Conservation (phyloP, 2,797 vertebrate genomes). For the Rousettus madagascariensis region DNA sequence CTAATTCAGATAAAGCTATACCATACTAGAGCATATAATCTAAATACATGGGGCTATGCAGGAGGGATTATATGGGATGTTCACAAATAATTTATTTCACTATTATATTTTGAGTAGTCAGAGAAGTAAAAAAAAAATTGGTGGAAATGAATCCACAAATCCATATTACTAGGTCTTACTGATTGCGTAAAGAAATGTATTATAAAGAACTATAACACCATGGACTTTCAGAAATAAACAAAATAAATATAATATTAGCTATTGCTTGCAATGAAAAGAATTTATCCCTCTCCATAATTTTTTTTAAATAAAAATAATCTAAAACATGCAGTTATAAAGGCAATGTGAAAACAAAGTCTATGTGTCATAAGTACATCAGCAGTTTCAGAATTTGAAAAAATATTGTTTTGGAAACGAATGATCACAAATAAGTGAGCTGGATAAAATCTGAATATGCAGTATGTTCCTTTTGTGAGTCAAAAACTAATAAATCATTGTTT, state of each 20-base stretch:
- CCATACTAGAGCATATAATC: background rate
- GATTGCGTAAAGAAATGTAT: background rate
- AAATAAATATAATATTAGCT: background rate
- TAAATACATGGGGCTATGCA: background rate
- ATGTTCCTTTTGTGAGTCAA: background rate
- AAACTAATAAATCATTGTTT: background rate
- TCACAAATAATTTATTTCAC: constrained; percentile 33
- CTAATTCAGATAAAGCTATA: background rate
- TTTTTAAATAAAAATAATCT: background rate
- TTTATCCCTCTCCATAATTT: background rate
- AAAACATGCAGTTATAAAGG: background rate
- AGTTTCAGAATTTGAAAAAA: background rate
- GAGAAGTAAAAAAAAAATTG: background rate
- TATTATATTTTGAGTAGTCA: background rate
- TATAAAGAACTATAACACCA: background rate
- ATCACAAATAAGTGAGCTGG: background rate
- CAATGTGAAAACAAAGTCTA: background rate
- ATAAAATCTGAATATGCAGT: background rate
- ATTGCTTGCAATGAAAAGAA: background rate
- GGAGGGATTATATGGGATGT: background rate
- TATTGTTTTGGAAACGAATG: background rate
- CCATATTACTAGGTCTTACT: background rate
- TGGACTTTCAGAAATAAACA: background rate
- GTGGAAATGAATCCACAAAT: background rate
- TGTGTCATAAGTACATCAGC: background rate